These are phyloP conservation scores for Lasioglossum leucozonium DNA, from an alignment of 2,888 invertebrate genomes.

Conservation along the genomic window DNA sequence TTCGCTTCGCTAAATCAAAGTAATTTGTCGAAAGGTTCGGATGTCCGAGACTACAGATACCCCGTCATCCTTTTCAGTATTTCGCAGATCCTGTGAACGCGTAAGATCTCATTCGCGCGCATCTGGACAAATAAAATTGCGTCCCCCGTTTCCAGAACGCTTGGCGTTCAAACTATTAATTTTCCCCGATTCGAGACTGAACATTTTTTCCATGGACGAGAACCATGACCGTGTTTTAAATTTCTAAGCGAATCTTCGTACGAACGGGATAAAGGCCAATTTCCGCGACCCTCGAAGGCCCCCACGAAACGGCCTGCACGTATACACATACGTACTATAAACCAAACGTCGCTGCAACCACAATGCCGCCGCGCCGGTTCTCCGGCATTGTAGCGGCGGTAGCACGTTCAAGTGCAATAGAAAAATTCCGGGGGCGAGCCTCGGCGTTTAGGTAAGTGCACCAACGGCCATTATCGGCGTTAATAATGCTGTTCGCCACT, in stretches of 20 bases:
- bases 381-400: slow-evolving; percentile 55
- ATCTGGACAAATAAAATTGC: too few species aligned
- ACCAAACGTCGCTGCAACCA: slow-evolving; percentile 39
- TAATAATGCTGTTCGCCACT: slow-evolving; percentile 72
- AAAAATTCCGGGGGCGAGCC: slow-evolving; percentile 56
- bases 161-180: not conserved
- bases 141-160: too few species aligned
- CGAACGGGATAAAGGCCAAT: not conserved
- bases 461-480: slow-evolving; percentile 71
- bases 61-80: too few species aligned
- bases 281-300: slow-evolving; percentile 18
- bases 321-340: slow-evolving; percentile 42
- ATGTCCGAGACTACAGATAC: too few species aligned
- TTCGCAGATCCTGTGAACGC: too few species aligned
- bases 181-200: too few species aligned
- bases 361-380: slow-evolving; percentile 23
- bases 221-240: not conserved
- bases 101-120: too few species aligned
- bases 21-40: too few species aligned
- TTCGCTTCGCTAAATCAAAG: too few species aligned
- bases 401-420: slow-evolving; percentile 52
- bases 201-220: not conserved
- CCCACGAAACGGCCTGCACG: slow-evolving; percentile 17
- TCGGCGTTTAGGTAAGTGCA: slow-evolving; percentile 76
- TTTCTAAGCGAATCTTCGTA: not conserved